Conservation (phyloP, 1,140 invertebrate genomes). For the Leptinotarsa texana region DNA sequence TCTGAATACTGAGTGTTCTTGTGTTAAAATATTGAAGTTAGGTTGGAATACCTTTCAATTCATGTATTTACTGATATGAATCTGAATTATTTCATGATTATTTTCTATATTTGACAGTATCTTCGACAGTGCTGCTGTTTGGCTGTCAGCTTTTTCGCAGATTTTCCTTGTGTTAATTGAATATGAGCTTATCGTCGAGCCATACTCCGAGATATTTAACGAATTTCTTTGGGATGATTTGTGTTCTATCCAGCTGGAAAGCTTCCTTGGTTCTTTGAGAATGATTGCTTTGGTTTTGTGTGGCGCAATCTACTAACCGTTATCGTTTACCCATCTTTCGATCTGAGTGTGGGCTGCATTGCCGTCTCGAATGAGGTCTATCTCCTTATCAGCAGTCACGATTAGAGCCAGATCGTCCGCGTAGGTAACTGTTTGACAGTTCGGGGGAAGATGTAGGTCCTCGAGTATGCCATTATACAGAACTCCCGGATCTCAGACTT, state of each 20-base stretch:
- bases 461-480: slow-evolving; percentile 44
- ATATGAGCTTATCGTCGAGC: slow-evolving; percentile 18
- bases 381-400: background rate
- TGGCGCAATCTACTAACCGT: slow-evolving; percentile 10
- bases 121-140: background rate
- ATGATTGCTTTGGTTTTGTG: slow-evolving; percentile 34
- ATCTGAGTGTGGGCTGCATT: background rate
- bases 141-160: slow-evolving; percentile 3
- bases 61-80: too few relatives aligned
- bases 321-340: background rate
- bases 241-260: background rate
- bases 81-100: too few relatives aligned
- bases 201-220: slow-evolving; percentile 28
- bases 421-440: slow-evolving; percentile 37
- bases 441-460: slow-evolving; percentile 29
- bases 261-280: slow-evolving; percentile 9
- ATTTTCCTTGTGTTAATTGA: slow-evolving; percentile 13
- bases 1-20: too few relatives aligned
- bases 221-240: background rate
- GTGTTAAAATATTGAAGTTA: too few relatives aligned
- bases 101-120: slow-evolving; percentile 22
- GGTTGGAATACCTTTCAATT: too few relatives aligned
- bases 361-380: slow-evolving; percentile 9
- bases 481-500: slow-evolving; percentile 6
- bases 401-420: slow-evolving; percentile 44